These are phyloP conservation scores for Morbakka virulenta DNA, from an alignment of 30 jellyfish, hydroid and myxozoan species.

Conservation along the genomic window DNA sequence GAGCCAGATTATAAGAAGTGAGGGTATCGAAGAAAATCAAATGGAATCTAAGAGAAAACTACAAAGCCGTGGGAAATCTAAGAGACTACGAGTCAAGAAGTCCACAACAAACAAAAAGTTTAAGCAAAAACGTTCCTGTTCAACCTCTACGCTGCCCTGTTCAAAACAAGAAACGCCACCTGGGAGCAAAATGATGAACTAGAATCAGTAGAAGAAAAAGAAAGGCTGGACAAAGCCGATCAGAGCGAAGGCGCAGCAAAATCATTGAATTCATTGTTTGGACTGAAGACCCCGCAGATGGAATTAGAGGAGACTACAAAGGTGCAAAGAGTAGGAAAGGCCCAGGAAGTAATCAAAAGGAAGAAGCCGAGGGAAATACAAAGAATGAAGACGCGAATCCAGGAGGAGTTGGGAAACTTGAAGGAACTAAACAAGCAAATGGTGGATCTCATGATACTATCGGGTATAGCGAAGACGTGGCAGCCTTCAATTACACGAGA, in stretches of 20 bases:
- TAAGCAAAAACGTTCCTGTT: too few relatives aligned
- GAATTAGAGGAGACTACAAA: constrained; percentile 22
- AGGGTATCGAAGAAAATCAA: neutral
- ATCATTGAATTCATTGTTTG: constrained; percentile 9
- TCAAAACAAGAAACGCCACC: neutral
- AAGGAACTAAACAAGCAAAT: constrained; percentile 36
- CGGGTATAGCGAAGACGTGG: constrained; percentile 37
- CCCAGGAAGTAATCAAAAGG: constrained; percentile 2
- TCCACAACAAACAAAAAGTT: neutral
- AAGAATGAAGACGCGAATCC: constrained; percentile 42
- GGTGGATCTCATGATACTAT: constrained; percentile 16
- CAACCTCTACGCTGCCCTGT: neutral
- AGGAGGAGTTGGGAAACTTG: constrained; percentile 21
- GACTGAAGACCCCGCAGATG: constrained; percentile 45
- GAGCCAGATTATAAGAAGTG: neutral
- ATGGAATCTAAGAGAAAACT: neutral
- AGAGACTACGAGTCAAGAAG: neutral
- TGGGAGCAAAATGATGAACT: neutral
- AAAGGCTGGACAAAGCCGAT: neutral
- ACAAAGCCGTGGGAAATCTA: neutral
- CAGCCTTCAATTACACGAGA: constrained; percentile 22
- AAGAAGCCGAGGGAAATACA: constrained; percentile 1
- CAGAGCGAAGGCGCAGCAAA: constrained; percentile 4
- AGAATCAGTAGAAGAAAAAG: neutral
- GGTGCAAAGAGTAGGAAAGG: constrained; percentile 15